phyloP scores from a whole-genome alignment of 2,888 invertebrate genomes.

The Erpobdella octoculata region DNA sequence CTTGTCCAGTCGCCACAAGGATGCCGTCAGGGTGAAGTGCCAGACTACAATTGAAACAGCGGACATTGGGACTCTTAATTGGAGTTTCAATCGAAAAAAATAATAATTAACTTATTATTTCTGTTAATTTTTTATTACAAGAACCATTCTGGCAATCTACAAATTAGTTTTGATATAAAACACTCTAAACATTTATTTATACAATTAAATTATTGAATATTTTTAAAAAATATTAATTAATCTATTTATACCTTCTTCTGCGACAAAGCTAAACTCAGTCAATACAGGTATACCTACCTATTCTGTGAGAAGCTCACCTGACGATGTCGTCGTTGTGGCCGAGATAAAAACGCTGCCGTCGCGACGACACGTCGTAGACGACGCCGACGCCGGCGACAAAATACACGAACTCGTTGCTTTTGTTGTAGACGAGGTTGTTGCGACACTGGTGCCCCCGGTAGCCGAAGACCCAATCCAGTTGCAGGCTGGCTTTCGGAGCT shows the following conservation, averaged over 20 bases:
- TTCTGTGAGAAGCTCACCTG: constrained; percentile 49
- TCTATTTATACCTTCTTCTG: constrained; percentile 2
- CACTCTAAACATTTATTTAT: not conserved
- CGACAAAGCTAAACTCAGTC: no score
- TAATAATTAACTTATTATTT: no score
- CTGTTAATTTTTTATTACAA: no score
- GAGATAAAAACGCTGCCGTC: constrained; percentile 51
- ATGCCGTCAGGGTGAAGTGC: constrained; percentile 50
- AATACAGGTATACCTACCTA: no score
- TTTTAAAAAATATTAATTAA: not conserved
- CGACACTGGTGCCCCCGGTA: constrained; percentile 53
- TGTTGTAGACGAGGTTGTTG: constrained; percentile 51
- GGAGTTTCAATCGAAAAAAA: no score
- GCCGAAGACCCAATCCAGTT: constrained; percentile 54
- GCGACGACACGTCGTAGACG: constrained; percentile 49
- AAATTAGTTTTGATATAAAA: no score
- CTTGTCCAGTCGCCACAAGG: constrained; percentile 52
- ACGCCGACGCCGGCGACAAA: constrained; percentile 54
- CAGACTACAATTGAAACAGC: no score
- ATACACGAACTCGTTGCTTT: constrained; percentile 51
- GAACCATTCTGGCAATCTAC: no score
- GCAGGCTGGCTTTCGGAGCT: constrained; percentile 48
- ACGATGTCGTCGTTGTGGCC: constrained; percentile 54
- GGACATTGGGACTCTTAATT: no score
- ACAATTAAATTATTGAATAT: not conserved